Base-by-base conservation (phyloP, 2,888 invertebrate genomes). In the Drosophila putrida region DNA sequence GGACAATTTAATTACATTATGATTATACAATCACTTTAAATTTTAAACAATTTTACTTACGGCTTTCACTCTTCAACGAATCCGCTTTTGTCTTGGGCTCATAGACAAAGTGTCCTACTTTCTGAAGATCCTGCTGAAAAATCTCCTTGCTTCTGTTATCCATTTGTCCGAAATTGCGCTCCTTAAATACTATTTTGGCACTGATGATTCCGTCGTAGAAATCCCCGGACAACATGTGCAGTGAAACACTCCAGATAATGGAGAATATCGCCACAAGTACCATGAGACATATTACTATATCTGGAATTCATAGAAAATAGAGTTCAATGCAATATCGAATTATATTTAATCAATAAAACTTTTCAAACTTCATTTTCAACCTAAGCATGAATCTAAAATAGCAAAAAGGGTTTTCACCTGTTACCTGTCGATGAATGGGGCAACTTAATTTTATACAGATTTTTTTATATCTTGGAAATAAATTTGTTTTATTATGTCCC, bases 221-320 rank as follows among this genome's bases (percentile, higher is more conserved):
- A 61, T 91, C 91, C 27, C 88, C 84, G 4, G 91, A 89, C 35
- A 91, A 38, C 72, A 91, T 80, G 60, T 90, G 80, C 63, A 91
- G 66, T 0, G 90, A 81, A 41, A 91, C 62, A 43, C 88, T 88
- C 89, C 92, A 92, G 3, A 90, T 65, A 35, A 92, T 89, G 41
- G 92, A 91, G 62, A 81, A 84, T 31, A 83, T 75, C 3, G 90
- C 91, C 55, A 91, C 81, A 15, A 90, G 63, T 28, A 91, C 84
- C 89, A 91, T 87, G n/a, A 91, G 80, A 51, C 89, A 89, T 80
- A 91, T 85, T 62, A 91, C 84, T 6, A 81, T 75, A 63, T 90
- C 92, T 91, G 8, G 31, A 31, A 9, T 8, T 8, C 6, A 31
- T 0, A 31, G 9, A 31, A 31, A 31, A 31, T 31, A 9, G 20